These are phyloP conservation scores for Dermatophagoides farinae DNA, from an alignment of 1,140 invertebrate genomes.

Conservation along the genomic window DNA sequence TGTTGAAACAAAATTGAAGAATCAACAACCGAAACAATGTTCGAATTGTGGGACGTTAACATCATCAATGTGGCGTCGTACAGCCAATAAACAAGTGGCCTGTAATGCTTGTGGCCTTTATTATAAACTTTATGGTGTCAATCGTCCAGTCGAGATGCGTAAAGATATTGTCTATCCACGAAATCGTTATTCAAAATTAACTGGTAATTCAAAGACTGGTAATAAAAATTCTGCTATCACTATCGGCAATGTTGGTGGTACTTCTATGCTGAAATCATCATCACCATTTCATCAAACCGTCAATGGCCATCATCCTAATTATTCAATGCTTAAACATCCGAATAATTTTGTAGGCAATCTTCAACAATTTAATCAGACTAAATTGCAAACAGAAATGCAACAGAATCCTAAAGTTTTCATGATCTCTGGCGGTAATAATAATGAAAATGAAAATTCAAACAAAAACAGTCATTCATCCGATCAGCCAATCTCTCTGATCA, in stretches of 20 bases:
- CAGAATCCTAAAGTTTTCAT: background rate
- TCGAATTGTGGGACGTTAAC: constrained; percentile 12
- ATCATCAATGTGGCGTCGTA: constrained; percentile 11
- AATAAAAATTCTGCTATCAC: too few relatives aligned
- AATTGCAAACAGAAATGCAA: background rate
- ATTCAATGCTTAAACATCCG: too few relatives aligned
- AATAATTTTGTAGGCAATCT: too few relatives aligned
- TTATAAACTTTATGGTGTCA: constrained; percentile 20
- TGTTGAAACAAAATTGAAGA: background rate
- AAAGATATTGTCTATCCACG: constrained; percentile 12
- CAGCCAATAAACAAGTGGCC: constrained; percentile 5
- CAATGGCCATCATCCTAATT: too few relatives aligned
- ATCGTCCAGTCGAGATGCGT: constrained; percentile 22
- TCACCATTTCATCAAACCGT: too few relatives aligned
- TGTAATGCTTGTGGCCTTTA: constrained; percentile 14
- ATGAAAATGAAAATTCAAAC: background rate
- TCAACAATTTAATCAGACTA: too few relatives aligned
- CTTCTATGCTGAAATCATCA: too few relatives aligned
- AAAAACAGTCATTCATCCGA: too few relatives aligned
- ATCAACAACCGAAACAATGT: constrained; percentile 14
- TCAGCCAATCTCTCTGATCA: too few relatives aligned
- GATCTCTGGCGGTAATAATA: background rate
- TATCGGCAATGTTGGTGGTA: too few relatives aligned
- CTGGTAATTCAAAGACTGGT: background rate
- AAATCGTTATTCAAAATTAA: constrained; percentile 9